Percentiles rank a stretch among this genome's conserved stretches.
Evolutionary conservation across 2,888 invertebrate species (phyloP).

Genomic region (Automeris io): DNA sequence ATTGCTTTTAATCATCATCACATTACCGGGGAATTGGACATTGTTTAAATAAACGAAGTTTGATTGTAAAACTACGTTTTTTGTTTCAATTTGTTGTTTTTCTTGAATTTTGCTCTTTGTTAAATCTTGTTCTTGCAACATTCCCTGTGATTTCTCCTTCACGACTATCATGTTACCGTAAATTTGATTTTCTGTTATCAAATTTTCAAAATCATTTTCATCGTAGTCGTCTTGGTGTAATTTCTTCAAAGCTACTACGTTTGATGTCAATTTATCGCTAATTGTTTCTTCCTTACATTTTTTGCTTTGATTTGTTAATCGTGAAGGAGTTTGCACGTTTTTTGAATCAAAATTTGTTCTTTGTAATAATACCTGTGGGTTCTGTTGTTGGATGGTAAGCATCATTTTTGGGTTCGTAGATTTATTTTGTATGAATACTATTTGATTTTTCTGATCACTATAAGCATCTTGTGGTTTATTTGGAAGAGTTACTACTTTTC

Average conservation of each 20-base stretch:
- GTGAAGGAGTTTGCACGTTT: slow-evolving; percentile 72
- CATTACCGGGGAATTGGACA: slow-evolving; percentile 61
- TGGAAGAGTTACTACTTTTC: slow-evolving; percentile 24
- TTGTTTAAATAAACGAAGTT: slow-evolving; percentile 67
- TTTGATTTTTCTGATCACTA: slow-evolving; percentile 58
- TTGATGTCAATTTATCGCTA: slow-evolving; percentile 48
- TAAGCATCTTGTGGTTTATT: slow-evolving; percentile 45
- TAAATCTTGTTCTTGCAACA: slow-evolving; percentile 56
- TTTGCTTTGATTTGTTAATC: slow-evolving; percentile 55
- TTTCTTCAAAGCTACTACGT: slow-evolving; percentile 67
- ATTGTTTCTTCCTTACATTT: slow-evolving; percentile 58
- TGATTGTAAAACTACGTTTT: slow-evolving; percentile 58
- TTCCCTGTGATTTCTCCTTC: slow-evolving; percentile 70
- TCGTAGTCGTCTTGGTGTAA: slow-evolving; percentile 68
- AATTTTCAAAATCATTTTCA: slow-evolving; percentile 73
- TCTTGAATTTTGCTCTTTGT: slow-evolving; percentile 42
- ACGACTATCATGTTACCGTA: slow-evolving; percentile 76
- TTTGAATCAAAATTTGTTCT: slow-evolving; percentile 59
- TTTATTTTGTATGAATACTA: slow-evolving; percentile 59
- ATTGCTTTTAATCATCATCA: slow-evolving; percentile 66
- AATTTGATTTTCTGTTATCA: slow-evolving; percentile 75
- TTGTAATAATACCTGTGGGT: slow-evolving; percentile 56
- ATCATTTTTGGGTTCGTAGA: slow-evolving; percentile 57
- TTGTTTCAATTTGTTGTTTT: slow-evolving; percentile 41
- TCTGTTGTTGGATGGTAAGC: slow-evolving; percentile 55